Conservation (phyloP, 2,797 vertebrate genomes). For the Gastrophryne carolinensis region DNA sequence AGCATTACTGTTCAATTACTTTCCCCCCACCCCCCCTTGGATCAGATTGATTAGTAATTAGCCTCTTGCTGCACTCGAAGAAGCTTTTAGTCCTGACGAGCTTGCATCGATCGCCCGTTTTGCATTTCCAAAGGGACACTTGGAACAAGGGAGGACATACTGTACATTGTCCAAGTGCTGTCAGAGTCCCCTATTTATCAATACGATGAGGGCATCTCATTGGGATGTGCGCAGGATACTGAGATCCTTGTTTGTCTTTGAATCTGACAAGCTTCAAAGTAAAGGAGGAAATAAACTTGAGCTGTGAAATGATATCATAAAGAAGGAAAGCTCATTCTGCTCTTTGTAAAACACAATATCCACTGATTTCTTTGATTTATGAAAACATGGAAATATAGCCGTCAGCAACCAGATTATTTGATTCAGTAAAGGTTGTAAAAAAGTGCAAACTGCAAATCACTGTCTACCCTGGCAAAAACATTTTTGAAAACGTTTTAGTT, state of each 20-base stretch:
- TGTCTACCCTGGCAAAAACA: too few relatives aligned
- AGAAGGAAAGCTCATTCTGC: too few relatives aligned
- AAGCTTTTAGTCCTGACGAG: slow-evolving; percentile 37
- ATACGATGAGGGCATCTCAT: background rate
- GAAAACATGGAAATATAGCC: too few relatives aligned
- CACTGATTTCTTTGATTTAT: too few relatives aligned
- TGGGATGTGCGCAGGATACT: background rate
- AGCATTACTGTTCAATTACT: background rate
- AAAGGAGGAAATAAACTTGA: slow-evolving; percentile 1
- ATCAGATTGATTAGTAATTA: slow-evolving; percentile 49
- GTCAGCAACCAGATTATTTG: too few relatives aligned
- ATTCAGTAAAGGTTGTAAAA: too few relatives aligned
- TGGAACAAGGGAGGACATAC: slow-evolving; percentile 33
- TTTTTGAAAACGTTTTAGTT: too few relatives aligned
- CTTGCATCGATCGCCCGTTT: slow-evolving; percentile 29
- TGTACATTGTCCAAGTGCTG: slow-evolving; percentile 27
- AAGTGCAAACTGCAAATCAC: too few relatives aligned
- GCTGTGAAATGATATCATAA: background rate
- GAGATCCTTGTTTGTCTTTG: slow-evolving; percentile 5
- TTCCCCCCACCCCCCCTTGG: background rate
- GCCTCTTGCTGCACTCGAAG: slow-evolving; percentile 36
- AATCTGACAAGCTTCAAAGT: slow-evolving; percentile 1
- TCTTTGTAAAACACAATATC: too few relatives aligned
- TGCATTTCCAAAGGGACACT: slow-evolving; percentile 42
- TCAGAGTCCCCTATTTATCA: slow-evolving; percentile 38